These are phyloP conservation scores for Nesogale talazaci DNA, from an alignment of 2,113 vertebrate species.

Conservation along the genomic window DNA sequence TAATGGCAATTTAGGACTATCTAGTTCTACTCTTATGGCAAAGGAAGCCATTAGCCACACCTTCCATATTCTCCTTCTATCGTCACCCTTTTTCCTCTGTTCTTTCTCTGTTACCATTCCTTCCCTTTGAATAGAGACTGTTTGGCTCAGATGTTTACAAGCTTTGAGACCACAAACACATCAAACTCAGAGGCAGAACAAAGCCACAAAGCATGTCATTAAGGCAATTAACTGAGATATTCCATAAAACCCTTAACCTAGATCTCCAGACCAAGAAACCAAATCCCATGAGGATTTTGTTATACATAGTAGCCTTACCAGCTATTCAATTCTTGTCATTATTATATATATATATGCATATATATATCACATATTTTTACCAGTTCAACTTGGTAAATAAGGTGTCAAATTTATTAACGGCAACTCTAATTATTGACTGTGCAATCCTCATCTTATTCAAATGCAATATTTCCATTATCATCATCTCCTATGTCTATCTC, in stretches of 20 bases:
- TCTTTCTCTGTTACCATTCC: no score
- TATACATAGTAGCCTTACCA: background rate
- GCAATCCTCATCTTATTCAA: background rate
- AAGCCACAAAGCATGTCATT: background rate
- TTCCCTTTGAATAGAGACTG: no score
- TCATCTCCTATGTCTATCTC: background rate
- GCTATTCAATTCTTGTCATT: background rate
- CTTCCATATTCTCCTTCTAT: background rate
- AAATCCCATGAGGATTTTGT: background rate
- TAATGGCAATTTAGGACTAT: no score
- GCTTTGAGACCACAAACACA: background rate
- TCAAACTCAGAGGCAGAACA: background rate
- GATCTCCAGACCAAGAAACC: background rate
- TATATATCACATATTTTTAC: background rate
- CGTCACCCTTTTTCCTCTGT: no score
- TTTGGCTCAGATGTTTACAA: background rate
- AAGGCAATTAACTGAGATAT: background rate
- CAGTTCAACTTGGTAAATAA: background rate
- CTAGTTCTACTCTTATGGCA: background rate
- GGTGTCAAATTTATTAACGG: background rate
- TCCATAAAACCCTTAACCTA: background rate
- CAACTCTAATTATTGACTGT: background rate
- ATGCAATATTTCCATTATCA: background rate
- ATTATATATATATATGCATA: background rate
- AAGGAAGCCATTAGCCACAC: background rate